Evolutionary conservation across 2,888 invertebrate species (phyloP).

Genomic region (Orgyia antiqua): DNA sequence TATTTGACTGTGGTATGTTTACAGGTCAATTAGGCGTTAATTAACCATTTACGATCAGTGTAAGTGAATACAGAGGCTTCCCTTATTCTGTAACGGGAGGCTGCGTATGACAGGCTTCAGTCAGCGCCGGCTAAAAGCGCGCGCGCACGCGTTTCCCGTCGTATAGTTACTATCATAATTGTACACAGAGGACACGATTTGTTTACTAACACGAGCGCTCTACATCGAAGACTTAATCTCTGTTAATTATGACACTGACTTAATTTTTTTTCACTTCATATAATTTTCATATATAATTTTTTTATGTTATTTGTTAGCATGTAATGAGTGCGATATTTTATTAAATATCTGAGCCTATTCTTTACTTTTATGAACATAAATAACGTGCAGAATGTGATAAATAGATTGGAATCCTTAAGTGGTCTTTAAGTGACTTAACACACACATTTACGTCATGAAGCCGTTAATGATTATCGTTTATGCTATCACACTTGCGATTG

Average conservation of each 20-base stretch:
- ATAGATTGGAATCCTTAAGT: no score
- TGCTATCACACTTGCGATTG: constrained; percentile 61
- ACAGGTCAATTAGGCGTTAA: constrained; percentile 21
- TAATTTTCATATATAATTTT: constrained; percentile 30
- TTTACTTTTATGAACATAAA: constrained; percentile 59
- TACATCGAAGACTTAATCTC: constrained; percentile 36
- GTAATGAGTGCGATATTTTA: constrained; percentile 58
- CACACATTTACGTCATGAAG: constrained; percentile 63
- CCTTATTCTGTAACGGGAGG: constrained; percentile 53
- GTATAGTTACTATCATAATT: constrained; percentile 23
- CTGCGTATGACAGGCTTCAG: constrained; percentile 68
- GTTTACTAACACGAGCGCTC: constrained; percentile 57
- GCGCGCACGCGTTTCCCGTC: constrained; percentile 61
- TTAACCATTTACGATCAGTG: constrained; percentile 23
- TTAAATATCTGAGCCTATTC: constrained; percentile 54
- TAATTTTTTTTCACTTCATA: constrained; percentile 3
- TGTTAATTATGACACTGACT: constrained; percentile 27
- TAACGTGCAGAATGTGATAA: constrained; percentile 71
- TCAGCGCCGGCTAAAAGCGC: constrained; percentile 63
- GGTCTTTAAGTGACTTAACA: no score
- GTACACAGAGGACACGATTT: constrained; percentile 32
- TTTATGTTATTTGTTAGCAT: constrained; percentile 65
- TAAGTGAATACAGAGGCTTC: constrained; percentile 28
- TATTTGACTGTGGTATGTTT: no score
- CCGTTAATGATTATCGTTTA: constrained; percentile 61